Percentiles rank a stretch among this genome's conserved stretches.
These are phyloP conservation scores for Cephalopachus bancanus DNA, from an alignment of 2,797 vertebrate genomes.

Conservation along the genomic window DNA sequence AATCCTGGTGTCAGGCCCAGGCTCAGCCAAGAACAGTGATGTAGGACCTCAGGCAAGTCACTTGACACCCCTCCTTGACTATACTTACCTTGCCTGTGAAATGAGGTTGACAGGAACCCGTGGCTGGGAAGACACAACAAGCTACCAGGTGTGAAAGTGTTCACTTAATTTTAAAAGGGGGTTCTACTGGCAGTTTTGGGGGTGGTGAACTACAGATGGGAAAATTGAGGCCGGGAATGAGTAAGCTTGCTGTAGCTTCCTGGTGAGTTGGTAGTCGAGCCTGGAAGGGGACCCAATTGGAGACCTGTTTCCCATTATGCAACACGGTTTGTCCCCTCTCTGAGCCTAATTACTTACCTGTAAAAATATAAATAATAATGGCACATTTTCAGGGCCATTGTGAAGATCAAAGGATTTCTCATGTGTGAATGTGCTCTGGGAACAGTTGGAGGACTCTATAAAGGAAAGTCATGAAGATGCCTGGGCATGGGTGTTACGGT, in stretches of 20 bases:
- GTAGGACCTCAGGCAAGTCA: not conserved
- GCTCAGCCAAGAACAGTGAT: not conserved
- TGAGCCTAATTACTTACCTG: not conserved
- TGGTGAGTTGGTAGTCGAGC: not conserved
- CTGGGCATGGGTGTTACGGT: not conserved
- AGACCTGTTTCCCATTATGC: not conserved
- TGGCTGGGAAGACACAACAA: not conserved
- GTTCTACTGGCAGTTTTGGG: not conserved
- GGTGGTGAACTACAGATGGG: not conserved
- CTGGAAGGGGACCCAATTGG: not conserved
- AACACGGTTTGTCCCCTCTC: not conserved
- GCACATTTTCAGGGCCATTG: not conserved
- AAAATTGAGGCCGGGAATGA: not conserved
- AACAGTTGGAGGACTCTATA: not conserved
- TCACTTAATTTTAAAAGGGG: not conserved
- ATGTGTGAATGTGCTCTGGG: not conserved
- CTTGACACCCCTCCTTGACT: not conserved
- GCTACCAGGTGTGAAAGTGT: not conserved
- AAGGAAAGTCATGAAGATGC: not conserved
- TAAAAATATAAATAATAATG: not conserved
- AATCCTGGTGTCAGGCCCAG: not conserved
- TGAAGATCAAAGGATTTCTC: not conserved
- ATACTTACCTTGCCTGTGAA: not conserved
- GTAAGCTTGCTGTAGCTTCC: not conserved
- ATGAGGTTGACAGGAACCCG: not conserved